Conservation (phyloP, 2,888 invertebrate species). For the Caenorhabditis wallacei region DNA sequence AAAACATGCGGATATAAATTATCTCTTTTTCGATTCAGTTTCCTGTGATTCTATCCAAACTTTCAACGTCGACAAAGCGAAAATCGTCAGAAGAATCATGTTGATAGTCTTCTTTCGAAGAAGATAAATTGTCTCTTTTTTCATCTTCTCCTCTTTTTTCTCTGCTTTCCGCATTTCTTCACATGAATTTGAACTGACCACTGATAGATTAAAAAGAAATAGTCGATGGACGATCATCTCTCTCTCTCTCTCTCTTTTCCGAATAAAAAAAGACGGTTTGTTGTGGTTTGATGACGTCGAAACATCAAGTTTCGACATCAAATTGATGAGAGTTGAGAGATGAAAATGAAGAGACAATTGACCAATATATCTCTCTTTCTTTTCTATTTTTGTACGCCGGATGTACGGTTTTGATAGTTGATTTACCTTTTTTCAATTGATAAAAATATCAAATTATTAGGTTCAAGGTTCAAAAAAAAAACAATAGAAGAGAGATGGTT, state of each 20-base stretch:
- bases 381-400: constrained; percentile 25
- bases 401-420: constrained; percentile 12
- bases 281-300: constrained; percentile 58
- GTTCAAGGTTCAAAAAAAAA: constrained; percentile 12
- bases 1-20: constrained; percentile 16
- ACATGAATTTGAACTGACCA: constrained; percentile 36
- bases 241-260: neutral
- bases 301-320: constrained; percentile 42
- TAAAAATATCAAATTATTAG: constrained; percentile 4
- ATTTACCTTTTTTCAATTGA: constrained; percentile 9
- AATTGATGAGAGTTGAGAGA: constrained; percentile 32
- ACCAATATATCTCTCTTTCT: constrained; percentile 5
- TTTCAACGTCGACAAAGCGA: constrained; percentile 56
- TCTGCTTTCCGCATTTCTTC: constrained; percentile 10
- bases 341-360: constrained; percentile 38
- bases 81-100: constrained; percentile 36
- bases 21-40: neutral
- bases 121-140: constrained; percentile 19
- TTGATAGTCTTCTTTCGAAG: constrained; percentile 11
- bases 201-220: constrained; percentile 6
- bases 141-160: neutral
- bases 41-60: constrained; percentile 28
- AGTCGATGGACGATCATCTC: constrained; percentile 55
- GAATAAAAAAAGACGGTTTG: constrained; percentile 16
- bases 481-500: neutral